Percentiles rank a stretch among this genome's conserved stretches.
Evolutionary conservation across 2,113 vertebrate species (phyloP).

Genomic region (Gymnorhina tibicen): DNA sequence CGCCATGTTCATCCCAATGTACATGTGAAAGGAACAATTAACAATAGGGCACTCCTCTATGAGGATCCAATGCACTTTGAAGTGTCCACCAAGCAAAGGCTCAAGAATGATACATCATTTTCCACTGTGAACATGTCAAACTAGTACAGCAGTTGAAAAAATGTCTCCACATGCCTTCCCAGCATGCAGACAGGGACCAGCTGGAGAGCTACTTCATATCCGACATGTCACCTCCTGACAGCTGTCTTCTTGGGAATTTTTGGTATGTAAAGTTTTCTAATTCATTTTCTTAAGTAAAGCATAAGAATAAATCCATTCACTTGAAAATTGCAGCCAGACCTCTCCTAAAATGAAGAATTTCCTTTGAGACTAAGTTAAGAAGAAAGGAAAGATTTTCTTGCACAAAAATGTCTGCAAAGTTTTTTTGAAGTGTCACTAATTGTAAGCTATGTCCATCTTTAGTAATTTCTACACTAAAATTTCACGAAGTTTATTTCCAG

Average conservation of each 20-base stretch:
- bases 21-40: conserved; percentile 86
- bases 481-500: background rate
- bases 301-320: background rate
- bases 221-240: conserved; percentile 53
- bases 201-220: conserved; percentile 68
- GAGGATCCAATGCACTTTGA: conserved; percentile 81
- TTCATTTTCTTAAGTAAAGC: background rate
- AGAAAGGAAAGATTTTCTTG: background rate
- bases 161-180: conserved; percentile 71
- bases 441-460: background rate
- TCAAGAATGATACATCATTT: conserved; percentile 78
- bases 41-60: conserved; percentile 81
- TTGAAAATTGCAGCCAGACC: background rate
- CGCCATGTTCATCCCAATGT: conserved; percentile 81
- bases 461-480: background rate
- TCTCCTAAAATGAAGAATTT: background rate
- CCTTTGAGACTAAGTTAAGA: background rate
- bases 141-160: conserved; percentile 67
- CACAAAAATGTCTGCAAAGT: background rate
- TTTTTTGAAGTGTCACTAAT: background rate
- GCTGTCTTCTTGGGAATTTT: conserved; percentile 56
- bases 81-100: conserved; percentile 74
- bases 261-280: conserved; percentile 23
- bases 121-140: conserved; percentile 72
- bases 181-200: conserved; percentile 74